A percentile compares a stretch with the other conserved stretches of the same genome.
These are phyloP conservation scores for Rutpela maculata DNA, from an alignment of 2,888 invertebrate species.

Conservation along the genomic window DNA sequence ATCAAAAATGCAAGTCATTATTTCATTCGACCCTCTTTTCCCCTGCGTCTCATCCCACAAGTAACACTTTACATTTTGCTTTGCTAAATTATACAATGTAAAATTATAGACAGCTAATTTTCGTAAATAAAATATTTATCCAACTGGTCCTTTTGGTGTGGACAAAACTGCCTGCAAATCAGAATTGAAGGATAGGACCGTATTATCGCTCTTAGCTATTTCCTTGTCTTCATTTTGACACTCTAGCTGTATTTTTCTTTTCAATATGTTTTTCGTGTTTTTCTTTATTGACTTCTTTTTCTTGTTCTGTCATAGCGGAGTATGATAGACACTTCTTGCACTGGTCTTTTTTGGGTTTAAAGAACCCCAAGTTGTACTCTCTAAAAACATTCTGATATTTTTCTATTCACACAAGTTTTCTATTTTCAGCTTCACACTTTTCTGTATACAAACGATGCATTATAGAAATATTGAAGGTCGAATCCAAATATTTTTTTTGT, in stretches of 20 bases:
- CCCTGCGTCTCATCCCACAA: slow-evolving; percentile 16
- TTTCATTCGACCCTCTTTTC: neutral
- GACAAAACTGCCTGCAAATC: slow-evolving; percentile 27
- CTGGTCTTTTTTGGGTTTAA: slow-evolving; percentile 20
- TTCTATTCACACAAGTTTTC: no score
- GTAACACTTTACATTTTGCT: neutral
- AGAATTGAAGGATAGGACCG: slow-evolving; percentile 29
- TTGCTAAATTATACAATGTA: slow-evolving; percentile 26
- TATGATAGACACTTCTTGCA: slow-evolving; percentile 33
- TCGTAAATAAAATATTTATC: slow-evolving; percentile 32
- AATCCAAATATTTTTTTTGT: no score
- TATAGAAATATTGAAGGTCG: no score
- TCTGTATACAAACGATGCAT: no score
- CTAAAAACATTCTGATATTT: slow-evolving; percentile 11
- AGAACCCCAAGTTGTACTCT: slow-evolving; percentile 20
- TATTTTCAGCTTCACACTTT: no score
- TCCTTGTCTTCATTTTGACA: slow-evolving; percentile 18
- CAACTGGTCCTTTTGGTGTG: slow-evolving; percentile 27
- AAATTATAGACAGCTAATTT: slow-evolving; percentile 25
- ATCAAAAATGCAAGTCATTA: slow-evolving; percentile 2
- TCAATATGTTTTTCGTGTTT: no score
- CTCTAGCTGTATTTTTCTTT: slow-evolving; percentile 35
- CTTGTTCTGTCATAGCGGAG: slow-evolving; percentile 23
- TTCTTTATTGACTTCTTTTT: slow-evolving; percentile 24
- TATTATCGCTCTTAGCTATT: slow-evolving; percentile 23